Conservation (phyloP, 2,888 invertebrate genomes). For the Melinaea marsaeus region DNA sequence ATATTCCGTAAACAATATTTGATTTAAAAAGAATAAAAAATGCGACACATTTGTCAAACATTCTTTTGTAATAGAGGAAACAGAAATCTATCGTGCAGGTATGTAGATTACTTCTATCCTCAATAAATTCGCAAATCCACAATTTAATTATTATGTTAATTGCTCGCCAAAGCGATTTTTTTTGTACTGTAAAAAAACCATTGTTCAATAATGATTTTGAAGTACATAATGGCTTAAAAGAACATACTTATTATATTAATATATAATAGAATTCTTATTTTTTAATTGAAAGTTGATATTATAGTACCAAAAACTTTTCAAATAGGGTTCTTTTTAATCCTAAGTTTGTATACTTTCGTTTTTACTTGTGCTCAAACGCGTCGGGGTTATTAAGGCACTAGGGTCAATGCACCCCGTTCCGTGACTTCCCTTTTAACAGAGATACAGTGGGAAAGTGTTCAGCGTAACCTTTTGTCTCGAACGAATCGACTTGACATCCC, state of each 20-base stretch:
- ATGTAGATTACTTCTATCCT: slow-evolving; percentile 35
- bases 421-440: slow-evolving; percentile 73
- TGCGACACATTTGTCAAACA: not conserved
- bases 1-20: no score
- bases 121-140: slow-evolving; percentile 24
- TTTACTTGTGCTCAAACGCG: slow-evolving; percentile 9
- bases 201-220: no score
- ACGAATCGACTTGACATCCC: slow-evolving; percentile 40
- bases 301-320: no score
- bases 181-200: not conserved
- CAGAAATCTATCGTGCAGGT: slow-evolving; percentile 34
- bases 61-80: slow-evolving; percentile 19
- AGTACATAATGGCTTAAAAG: no score
- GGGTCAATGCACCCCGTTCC: slow-evolving; percentile 61
- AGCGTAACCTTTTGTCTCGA: slow-evolving; percentile 61
- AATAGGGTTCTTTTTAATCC: no score
- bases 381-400: slow-evolving; percentile 31
- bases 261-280: no score
- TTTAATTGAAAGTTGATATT: no score
- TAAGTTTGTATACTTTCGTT: slow-evolving; percentile 10
- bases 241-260: no score
- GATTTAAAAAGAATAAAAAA: no score
- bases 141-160: slow-evolving; percentile 14
- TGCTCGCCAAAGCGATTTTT: not conserved
- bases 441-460: slow-evolving; percentile 62